phyloP scores from a whole-genome alignment of 2,888 invertebrate genomes.

The Ramazzottius varieornatus region DNA sequence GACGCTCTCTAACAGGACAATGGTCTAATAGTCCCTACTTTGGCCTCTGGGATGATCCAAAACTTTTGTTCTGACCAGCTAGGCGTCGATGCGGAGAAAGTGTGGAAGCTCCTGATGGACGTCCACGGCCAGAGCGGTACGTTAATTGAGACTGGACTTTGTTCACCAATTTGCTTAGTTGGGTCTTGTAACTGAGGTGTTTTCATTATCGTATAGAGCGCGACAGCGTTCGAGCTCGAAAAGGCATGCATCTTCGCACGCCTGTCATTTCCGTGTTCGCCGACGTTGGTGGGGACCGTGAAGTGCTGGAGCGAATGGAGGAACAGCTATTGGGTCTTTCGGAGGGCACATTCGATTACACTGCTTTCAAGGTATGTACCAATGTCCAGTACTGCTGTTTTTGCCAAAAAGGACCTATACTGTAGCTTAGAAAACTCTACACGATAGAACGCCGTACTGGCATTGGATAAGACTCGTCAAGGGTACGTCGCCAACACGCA shows the following conservation, averaged over 20 bases:
- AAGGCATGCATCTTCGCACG: not conserved
- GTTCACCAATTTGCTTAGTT: no score
- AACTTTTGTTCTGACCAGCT: not conserved
- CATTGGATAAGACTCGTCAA: not conserved
- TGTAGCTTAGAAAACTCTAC: no score
- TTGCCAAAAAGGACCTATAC: no score
- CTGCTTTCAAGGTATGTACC: not conserved
- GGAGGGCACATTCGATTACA: not conserved
- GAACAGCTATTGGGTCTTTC: not conserved
- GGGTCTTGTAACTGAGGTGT: no score
- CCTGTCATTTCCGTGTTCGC: constrained; percentile 1
- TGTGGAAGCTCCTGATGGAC: not conserved
- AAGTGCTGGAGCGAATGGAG: not conserved
- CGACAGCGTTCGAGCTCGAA: not conserved
- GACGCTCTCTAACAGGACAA: not conserved
- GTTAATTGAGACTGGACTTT: no score
- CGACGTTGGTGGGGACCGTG: not conserved
- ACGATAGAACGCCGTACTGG: not conserved
- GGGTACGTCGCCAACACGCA: not conserved
- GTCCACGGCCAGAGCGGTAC: not conserved
- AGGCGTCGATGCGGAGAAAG: not conserved
- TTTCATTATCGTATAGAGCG: not conserved
- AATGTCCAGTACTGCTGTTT: no score
- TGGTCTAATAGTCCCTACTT: not conserved
- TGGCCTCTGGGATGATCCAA: not conserved